These are phyloP conservation scores for Galago senegalensis DNA, from an alignment of 2,797 vertebrate species.

Conservation along the genomic window DNA sequence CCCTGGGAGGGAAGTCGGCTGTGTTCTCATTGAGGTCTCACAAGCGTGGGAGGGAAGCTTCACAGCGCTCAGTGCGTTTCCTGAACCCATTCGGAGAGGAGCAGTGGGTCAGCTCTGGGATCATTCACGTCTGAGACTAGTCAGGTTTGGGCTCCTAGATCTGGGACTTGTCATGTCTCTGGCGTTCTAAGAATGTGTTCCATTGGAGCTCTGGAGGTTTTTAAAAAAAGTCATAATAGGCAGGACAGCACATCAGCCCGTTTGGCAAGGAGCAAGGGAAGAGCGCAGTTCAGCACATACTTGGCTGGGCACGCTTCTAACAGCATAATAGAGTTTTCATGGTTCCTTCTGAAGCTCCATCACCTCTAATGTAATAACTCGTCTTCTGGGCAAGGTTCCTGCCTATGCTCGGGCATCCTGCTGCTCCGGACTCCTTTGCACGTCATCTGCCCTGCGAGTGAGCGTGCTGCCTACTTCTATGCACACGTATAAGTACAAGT, in stretches of 20 bases:
- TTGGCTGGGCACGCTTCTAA: constrained; percentile 10
- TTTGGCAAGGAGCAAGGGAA: constrained; percentile 41
- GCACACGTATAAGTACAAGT: too few relatives aligned
- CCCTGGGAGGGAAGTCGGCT: background rate
- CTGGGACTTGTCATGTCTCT: constrained; percentile 50
- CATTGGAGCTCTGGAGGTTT: background rate
- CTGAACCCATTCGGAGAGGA: constrained; percentile 22
- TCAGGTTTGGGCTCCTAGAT: constrained; percentile 23
- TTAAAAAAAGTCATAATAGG: background rate
- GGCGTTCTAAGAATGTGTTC: constrained; percentile 64
- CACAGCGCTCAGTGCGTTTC: background rate
- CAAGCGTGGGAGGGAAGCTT: background rate
- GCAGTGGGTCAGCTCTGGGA: background rate
- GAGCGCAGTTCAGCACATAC: background rate
- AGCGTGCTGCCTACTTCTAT: background rate
- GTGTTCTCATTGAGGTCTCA: constrained; percentile 29
- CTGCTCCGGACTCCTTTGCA: background rate
- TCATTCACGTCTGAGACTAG: constrained; percentile 29
- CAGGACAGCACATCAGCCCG: background rate
- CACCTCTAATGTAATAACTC: constrained; percentile 50
- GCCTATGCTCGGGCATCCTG: background rate
- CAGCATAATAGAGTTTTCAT: constrained; percentile 38
- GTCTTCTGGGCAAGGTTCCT: constrained; percentile 22
- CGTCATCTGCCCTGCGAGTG: background rate
- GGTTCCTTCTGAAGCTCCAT: constrained; percentile 42